Percentiles rank a stretch among this genome's conserved stretches.
These are phyloP conservation scores for Sandelia bainsii DNA, from an alignment of 2,797 vertebrate species.

Conservation along the genomic window DNA sequence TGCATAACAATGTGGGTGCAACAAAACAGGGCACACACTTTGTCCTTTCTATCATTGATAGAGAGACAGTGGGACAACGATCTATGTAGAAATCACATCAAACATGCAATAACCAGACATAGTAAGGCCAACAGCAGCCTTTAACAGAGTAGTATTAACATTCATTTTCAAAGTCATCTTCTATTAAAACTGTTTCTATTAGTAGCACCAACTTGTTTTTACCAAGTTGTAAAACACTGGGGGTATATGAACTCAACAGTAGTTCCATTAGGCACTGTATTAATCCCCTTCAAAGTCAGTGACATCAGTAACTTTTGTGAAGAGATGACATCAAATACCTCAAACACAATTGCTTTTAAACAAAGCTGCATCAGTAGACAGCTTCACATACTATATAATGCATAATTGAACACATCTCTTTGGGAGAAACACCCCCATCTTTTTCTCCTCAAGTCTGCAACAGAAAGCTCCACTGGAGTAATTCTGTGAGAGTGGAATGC, in stretches of 20 bases:
- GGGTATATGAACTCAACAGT: conserved; percentile 51
- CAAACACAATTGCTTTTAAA: conserved; percentile 43
- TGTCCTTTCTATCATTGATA: background rate
- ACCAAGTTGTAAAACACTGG: conserved; percentile 53
- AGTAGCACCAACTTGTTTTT: conserved; percentile 77
- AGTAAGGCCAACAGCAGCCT: conserved; percentile 38
- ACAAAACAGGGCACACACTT: conserved; percentile 37
- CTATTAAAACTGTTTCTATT: conserved; percentile 47
- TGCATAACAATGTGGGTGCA: conserved; percentile 39
- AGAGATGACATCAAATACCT: conserved; percentile 35
- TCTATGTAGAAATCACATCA: conserved; percentile 31
- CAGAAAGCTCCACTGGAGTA: conserved; percentile 45
- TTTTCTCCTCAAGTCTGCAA: conserved; percentile 32
- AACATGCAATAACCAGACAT: conserved; percentile 59
- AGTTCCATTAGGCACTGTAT: conserved; percentile 79
- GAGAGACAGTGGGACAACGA: conserved; percentile 20
- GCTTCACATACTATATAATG: conserved; percentile 52
- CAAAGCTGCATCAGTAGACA: conserved; percentile 34
- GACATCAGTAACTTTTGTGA: conserved; percentile 71
- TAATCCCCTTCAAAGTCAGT: conserved; percentile 38
- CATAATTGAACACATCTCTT: conserved; percentile 47
- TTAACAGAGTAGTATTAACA: conserved; percentile 50
- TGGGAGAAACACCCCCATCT: conserved; percentile 38
- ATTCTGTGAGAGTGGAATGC: conserved; percentile 71
- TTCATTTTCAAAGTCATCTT: conserved; percentile 34